phyloP scores from a whole-genome alignment of 2,113 vertebrate species.

The Candoia aspera region DNA sequence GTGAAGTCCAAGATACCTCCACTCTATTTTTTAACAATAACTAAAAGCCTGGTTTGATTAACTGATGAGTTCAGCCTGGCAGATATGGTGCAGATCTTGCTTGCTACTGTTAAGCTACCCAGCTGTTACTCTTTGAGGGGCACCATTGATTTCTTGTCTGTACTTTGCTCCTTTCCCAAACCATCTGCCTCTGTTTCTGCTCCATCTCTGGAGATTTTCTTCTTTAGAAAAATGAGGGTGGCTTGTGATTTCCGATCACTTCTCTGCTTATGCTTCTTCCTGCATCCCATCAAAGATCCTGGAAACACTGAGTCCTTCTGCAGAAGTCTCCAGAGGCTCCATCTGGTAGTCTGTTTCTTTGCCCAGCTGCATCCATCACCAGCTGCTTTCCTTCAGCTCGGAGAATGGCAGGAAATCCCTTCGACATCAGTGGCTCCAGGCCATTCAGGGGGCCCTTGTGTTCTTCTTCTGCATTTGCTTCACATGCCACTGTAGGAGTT shows the following conservation, averaged over 20 bases:
- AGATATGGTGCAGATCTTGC: not conserved
- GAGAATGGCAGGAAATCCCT: conserved; percentile 25
- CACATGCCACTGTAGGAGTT: not conserved
- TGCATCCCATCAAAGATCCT: not conserved
- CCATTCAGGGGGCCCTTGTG: not conserved
- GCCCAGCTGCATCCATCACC: conserved; percentile 20
- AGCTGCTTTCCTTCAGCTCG: not conserved
- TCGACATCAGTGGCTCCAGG: not conserved
- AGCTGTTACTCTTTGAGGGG: not conserved
- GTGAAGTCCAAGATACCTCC: not conserved
- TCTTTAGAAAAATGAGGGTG: not conserved
- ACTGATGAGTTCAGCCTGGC: not conserved
- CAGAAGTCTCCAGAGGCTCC: not conserved
- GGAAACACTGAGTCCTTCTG: not conserved
- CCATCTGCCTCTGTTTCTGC: not conserved
- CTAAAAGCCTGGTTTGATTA: not conserved
- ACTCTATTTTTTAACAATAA: not conserved
- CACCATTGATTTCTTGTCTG: not conserved
- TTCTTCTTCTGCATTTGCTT: not conserved
- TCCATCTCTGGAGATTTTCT: not conserved
- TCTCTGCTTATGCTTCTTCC: not conserved
- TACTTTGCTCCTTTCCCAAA: not conserved
- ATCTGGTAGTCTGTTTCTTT: not conserved
- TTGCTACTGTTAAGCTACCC: not conserved
- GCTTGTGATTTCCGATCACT: not conserved